phyloP scores from a whole-genome alignment of 2,888 invertebrate species.

The Leptopilina syphax region DNA sequence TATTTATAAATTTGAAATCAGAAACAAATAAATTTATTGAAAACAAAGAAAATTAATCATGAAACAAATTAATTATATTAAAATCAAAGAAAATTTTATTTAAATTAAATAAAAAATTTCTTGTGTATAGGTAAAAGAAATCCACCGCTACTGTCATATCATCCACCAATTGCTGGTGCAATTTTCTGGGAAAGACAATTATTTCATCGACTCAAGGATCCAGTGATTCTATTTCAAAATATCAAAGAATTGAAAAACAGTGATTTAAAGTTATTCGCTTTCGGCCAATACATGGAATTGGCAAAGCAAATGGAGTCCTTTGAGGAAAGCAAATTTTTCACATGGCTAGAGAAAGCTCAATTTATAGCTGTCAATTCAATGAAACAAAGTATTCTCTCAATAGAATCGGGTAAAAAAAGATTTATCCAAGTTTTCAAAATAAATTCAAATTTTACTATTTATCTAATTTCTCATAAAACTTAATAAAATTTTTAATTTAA shows the following conservation, averaged over 20 bases:
- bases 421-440: too few relatives aligned
- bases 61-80: too few relatives aligned
- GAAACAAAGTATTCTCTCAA: conserved; percentile 83
- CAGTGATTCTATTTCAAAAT: conserved; percentile 88
- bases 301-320: conserved; percentile 87
- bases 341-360: conserved; percentile 84
- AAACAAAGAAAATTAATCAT: too few relatives aligned
- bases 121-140: conserved; percentile 79
- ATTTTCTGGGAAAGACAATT: conserved; percentile 92
- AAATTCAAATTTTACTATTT: background rate
- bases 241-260: conserved; percentile 85
- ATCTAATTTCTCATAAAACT: too few relatives aligned
- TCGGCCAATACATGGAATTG: conserved; percentile 87
- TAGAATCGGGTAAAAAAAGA: conserved; percentile 74
- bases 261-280: conserved; percentile 86
- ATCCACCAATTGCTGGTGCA: conserved; percentile 89
- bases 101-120: background rate
- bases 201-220: conserved; percentile 87
- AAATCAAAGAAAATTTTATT: too few relatives aligned
- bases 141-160: conserved; percentile 86
- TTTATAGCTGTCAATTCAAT: conserved; percentile 83
- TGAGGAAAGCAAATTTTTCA: conserved; percentile 84
- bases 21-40: too few relatives aligned
- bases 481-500: too few relatives aligned
- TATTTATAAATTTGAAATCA: too few relatives aligned